Base-by-base conservation (phyloP, 2,797 vertebrate genomes). In the Meda fulgida region DNA sequence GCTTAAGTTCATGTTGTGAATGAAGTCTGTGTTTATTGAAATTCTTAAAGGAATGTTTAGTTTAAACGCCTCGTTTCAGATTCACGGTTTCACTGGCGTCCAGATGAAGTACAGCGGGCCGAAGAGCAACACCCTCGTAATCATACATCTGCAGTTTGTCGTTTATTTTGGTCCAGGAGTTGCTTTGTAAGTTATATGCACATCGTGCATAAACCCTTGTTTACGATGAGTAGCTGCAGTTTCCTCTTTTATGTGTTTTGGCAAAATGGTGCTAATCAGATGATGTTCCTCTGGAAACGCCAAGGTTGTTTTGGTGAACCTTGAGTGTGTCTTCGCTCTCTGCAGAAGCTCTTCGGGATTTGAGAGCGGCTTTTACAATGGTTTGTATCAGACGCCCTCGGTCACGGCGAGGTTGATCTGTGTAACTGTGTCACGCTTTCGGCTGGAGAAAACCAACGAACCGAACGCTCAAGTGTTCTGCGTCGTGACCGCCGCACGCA, bases 321-420 rank as follows among this genome's bases (percentile, higher is more conserved):
- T 98, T 97, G 95, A 81, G 80, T 88, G 88, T 91, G 67, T 58
- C 18, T 78, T 71, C 23, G 34, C 53, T 51, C 60, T 73, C 60
- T 29, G 48, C 90, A 91, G 89, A 63, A 14, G 26, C 60, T 13
- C 26, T 1, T 3, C 2, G 26, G 18, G 60, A 31, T 31, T 93
- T 79, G 93, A 93, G 92, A 94, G 89, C 92, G 96, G 96, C 97
- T 97, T 95, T 99, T 99, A 99, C 98, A 99, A 99, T 99, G 96
- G 97, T 89, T 99, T 99, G 98, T 99, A 99, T 99, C 94, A 94
- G 98, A 96, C 94, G 86, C 86, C 53, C 51, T 66, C 63, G 31
- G 65, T 53, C 46, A 69, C 65, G 46, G 13, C 26, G 46, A 29
- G 13, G 26, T 51, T 5, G 55, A 10, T 83, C 31, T 38, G 78